Conservation (phyloP, 2,113 vertebrate species). For the Chamaetylas fuelleborni region DNA sequence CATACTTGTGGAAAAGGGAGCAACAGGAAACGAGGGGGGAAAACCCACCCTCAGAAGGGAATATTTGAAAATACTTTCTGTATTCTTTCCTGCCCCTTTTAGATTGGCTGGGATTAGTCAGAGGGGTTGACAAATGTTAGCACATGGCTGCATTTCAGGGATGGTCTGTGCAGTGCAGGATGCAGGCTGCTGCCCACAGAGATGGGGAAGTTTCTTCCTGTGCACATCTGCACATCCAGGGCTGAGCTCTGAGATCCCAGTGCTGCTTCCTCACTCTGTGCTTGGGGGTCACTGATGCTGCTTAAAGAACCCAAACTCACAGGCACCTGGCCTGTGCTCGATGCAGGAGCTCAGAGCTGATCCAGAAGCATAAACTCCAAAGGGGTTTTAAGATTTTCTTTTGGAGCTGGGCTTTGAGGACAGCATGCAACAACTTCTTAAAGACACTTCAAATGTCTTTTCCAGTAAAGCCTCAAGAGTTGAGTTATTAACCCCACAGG, state of each 20-base stretch:
- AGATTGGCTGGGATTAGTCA: not conserved
- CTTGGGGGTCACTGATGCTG: not conserved
- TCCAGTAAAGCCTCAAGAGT: not conserved
- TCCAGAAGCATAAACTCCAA: not conserved
- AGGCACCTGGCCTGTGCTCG: not conserved
- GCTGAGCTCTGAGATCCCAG: not conserved
- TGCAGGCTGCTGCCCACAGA: not conserved
- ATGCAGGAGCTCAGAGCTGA: not conserved
- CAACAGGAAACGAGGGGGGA: accelerated
- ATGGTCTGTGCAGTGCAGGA: not conserved
- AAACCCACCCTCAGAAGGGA: not conserved
- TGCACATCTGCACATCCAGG: not conserved
- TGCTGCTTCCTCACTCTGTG: accelerated
- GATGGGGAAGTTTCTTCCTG: not conserved
- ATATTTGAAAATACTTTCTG: not conserved
- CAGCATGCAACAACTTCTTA: not conserved
- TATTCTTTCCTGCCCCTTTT: not conserved
- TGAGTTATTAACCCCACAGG: not conserved
- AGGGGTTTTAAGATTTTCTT: not conserved
- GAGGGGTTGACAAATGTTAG: not conserved
- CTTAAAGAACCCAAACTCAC: not conserved
- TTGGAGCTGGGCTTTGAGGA: not conserved
- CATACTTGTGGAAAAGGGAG: not conserved
- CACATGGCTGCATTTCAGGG: not conserved
- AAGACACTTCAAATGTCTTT: not conserved